Conservation (phyloP, 1,140 invertebrate genomes). For the Centruroides vittatus region DNA sequence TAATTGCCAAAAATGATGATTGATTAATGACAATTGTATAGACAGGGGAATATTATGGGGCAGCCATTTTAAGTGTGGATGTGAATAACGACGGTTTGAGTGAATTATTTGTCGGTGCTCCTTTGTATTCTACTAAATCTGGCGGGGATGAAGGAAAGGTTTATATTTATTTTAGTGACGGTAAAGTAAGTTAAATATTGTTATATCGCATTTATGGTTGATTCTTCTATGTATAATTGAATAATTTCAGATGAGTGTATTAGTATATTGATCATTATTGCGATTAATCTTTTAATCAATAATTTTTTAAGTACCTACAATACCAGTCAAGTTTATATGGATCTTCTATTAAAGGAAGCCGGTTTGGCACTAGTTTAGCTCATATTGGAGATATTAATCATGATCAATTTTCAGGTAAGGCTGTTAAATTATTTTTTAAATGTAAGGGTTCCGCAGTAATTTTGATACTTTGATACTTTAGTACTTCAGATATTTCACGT, state of each 20-base stretch:
- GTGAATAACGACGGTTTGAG: conserved; percentile 50
- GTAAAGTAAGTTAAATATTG: conserved; percentile 8
- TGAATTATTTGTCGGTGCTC: conserved; percentile 65
- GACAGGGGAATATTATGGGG: conserved; percentile 59
- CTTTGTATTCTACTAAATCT: conserved; percentile 37
- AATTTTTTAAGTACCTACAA: neutral
- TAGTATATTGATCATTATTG: neutral
- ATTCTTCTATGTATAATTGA: neutral
- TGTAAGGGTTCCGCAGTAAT: too few relatives aligned
- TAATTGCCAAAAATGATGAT: too few relatives aligned
- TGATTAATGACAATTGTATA: neutral
- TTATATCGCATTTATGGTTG: too few relatives aligned
- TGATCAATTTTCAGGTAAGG: conserved; percentile 34
- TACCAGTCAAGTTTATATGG: neutral
- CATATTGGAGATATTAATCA: conserved; percentile 34
- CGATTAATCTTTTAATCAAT: neutral
- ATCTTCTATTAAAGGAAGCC: conserved; percentile 8
- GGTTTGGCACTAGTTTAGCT: conserved; percentile 34
- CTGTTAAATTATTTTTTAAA: neutral
- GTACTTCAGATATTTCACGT: too few relatives aligned
- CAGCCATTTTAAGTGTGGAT: conserved; percentile 47
- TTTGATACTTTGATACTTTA: too few relatives aligned
- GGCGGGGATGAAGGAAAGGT: conserved; percentile 41
- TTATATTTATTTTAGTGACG: conserved; percentile 37
- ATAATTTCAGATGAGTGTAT: neutral